Evolutionary conservation across 2,888 invertebrate genomes (phyloP).

Genomic region (Pseudococcus jackbeardsleyi): DNA sequence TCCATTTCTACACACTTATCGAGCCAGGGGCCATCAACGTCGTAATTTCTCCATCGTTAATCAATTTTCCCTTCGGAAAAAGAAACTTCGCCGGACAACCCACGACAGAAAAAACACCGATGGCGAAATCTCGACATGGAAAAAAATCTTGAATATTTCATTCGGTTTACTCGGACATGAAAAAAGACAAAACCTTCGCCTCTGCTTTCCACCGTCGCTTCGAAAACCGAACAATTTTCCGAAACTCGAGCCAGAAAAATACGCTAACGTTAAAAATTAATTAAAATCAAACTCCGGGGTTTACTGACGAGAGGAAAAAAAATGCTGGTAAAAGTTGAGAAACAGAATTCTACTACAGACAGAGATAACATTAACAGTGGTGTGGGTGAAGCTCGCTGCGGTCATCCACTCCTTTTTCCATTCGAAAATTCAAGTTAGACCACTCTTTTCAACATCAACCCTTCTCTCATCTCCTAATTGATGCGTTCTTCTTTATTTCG

Average conservation of each 20-base stretch:
- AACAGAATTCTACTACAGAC: slow-evolving; percentile 51
- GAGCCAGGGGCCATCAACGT: background rate
- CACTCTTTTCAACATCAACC: slow-evolving; percentile 61
- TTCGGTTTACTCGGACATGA: background rate
- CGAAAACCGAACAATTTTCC: background rate
- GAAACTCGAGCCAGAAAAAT: slow-evolving; percentile 25
- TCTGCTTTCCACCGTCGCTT: background rate
- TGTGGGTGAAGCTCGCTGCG: slow-evolving; percentile 57
- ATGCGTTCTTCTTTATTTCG: slow-evolving; percentile 64
- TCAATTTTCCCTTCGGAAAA: background rate
- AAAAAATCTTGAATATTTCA: slow-evolving; percentile 5
- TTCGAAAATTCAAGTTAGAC: slow-evolving; percentile 64
- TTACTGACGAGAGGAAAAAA: background rate
- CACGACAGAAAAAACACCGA: background rate
- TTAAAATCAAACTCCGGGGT: slow-evolving; percentile 56
- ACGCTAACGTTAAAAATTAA: slow-evolving; percentile 54
- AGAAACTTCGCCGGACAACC: background rate
- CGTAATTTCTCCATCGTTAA: background rate
- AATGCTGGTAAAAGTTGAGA: slow-evolving; percentile 45
- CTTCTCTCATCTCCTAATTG: slow-evolving; percentile 63
- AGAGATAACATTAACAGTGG: slow-evolving; percentile 54
- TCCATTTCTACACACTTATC: background rate
- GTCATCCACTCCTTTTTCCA: slow-evolving; percentile 61
- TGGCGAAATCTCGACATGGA: background rate
- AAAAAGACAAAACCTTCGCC: background rate